Conservation (phyloP, 2,888 invertebrate genomes). For the Phortica magna region DNA sequence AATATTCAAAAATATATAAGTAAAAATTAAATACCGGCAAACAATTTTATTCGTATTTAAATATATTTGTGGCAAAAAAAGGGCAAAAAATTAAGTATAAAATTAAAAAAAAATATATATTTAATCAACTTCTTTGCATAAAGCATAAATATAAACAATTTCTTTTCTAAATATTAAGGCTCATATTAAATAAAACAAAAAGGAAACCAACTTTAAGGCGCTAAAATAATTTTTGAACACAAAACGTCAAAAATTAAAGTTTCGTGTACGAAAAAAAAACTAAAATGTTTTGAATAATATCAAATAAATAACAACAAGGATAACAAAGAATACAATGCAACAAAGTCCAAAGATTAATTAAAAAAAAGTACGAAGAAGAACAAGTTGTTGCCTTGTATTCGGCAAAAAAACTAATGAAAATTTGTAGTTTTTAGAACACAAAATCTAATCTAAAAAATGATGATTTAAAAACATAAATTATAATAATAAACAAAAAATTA, state of each 20-base stretch:
- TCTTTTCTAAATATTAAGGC: conserved; percentile 56
- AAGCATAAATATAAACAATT: conserved; percentile 30
- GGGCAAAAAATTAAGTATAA: conserved; percentile 38
- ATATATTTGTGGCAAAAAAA: conserved; percentile 63
- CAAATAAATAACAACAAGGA: conserved; percentile 20
- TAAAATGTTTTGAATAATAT: conserved; percentile 12
- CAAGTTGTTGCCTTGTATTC: conserved; percentile 33
- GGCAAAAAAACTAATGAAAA: conserved; percentile 38
- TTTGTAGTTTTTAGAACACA: conserved; percentile 45
- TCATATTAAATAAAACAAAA: conserved; percentile 44
- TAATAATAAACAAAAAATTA: conserved; percentile 34
- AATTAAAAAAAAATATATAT: conserved; percentile 44
- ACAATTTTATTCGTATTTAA: conserved; percentile 40
- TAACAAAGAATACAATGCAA: conserved; percentile 29
- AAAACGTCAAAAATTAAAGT: conserved; percentile 4
- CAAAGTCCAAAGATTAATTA: conserved; percentile 26
- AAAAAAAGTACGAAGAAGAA: conserved; percentile 45
- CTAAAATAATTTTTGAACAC: conserved; percentile 36
- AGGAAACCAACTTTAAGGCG: conserved; percentile 9
- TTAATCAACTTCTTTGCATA: conserved; percentile 34
- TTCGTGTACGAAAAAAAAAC: not conserved
- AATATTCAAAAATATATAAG: conserved; percentile 35
- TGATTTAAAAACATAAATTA: conserved; percentile 44
- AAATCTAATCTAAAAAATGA: conserved; percentile 52
- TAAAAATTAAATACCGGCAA: conserved; percentile 37